Percentiles rank a stretch among this genome's conserved stretches.
Evolutionary conservation across 2,797 vertebrate species (phyloP).

Genomic region (Schizothorax lantsangensis): DNA sequence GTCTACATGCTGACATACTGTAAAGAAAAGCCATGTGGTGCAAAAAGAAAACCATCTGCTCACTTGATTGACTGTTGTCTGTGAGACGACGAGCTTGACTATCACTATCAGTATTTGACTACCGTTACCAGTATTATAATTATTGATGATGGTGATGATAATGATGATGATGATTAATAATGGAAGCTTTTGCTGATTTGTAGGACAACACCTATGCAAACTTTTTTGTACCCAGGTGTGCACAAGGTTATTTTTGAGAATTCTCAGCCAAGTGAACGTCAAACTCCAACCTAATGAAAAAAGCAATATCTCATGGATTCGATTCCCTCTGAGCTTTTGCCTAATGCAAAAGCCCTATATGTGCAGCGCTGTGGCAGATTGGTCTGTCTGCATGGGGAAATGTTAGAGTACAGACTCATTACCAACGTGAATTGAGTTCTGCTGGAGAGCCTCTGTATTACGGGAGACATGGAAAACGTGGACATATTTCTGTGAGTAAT

Average conservation of each 20-base stretch:
- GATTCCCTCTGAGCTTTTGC: conserved; percentile 75
- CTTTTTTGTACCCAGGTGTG: conserved; percentile 41
- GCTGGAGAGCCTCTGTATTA: conserved; percentile 81
- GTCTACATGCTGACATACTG: conserved; percentile 13
- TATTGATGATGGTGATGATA: too few species aligned
- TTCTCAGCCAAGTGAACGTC: conserved; percentile 71
- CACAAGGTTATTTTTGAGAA: conserved; percentile 73
- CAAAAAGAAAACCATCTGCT: conserved; percentile 43
- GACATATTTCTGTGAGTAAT: conserved; percentile 80
- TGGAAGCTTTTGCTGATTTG: neutral
- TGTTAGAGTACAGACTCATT: conserved; percentile 83
- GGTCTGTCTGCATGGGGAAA: conserved; percentile 82
- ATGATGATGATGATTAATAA: neutral
- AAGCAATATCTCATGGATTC: conserved; percentile 76
- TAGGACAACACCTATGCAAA: conserved; percentile 18
- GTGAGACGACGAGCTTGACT: conserved; percentile 8
- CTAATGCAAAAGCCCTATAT: conserved; percentile 70
- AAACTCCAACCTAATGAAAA: conserved; percentile 74
- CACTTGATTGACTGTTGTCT: conserved; percentile 28
- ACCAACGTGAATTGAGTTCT: conserved; percentile 83
- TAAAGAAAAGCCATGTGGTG: conserved; percentile 22
- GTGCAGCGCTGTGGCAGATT: conserved; percentile 74
- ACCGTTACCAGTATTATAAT: too few species aligned
- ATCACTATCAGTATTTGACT: neutral
- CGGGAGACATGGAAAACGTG: conserved; percentile 73